A percentile compares a stretch with the other conserved stretches of the same genome.
Conservation (phyloP, 2,797 vertebrate genomes). For the Antrozous pallidus region DNA sequence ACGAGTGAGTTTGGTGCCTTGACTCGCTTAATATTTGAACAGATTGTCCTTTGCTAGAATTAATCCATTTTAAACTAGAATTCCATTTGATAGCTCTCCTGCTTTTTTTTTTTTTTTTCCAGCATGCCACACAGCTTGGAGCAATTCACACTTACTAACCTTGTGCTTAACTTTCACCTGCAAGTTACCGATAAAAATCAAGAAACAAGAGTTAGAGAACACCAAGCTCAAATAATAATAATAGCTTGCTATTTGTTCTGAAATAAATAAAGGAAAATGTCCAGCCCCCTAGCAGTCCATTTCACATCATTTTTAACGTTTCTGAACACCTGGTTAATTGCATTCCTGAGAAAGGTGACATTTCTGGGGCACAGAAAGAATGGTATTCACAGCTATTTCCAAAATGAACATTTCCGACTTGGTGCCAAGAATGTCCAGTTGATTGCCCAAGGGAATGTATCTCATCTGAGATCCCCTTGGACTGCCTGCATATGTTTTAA, state of each 20-base stretch:
- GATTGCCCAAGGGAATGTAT: neutral
- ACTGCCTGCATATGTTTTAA: neutral
- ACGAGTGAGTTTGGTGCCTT: neutral
- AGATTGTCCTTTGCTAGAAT: conserved; percentile 18
- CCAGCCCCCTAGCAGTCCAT: neutral
- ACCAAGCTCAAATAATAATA: neutral
- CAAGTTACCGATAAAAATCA: conserved; percentile 24
- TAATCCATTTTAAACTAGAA: neutral
- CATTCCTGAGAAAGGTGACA: conserved; percentile 59
- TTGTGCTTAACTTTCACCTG: neutral
- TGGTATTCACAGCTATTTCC: conserved; percentile 12
- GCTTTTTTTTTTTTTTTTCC: conserved; percentile 2
- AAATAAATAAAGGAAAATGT: conserved; percentile 1
- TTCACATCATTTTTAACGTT: neutral
- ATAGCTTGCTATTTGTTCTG: conserved; percentile 17
- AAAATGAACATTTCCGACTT: conserved; percentile 6
- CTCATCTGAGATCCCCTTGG: conserved; percentile 33
- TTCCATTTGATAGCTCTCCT: neutral
- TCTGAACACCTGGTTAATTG: neutral
- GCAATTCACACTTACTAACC: neutral
- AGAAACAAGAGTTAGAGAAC: conserved; percentile 16
- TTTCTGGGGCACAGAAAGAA: conserved; percentile 30
- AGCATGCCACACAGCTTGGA: neutral
- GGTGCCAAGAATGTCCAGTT: conserved; percentile 50
- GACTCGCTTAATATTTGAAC: neutral